These are phyloP conservation scores for Lepidurus arcticus DNA, from an alignment of 1,140 invertebrate genomes.

Conservation along the genomic window DNA sequence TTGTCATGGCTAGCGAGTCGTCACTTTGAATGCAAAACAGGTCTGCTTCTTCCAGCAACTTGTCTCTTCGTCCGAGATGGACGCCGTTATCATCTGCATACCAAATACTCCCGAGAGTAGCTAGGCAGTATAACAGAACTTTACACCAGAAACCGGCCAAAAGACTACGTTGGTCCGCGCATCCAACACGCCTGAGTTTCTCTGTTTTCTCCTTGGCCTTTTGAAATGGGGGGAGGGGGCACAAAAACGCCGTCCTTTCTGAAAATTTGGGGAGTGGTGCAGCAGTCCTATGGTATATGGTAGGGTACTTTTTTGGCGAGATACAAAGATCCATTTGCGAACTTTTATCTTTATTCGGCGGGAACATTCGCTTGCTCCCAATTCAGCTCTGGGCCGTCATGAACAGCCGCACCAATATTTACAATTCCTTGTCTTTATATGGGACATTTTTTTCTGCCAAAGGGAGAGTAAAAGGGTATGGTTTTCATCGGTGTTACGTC, in stretches of 20 bases:
- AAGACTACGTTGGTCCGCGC: conserved; percentile 12
- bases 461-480: neutral
- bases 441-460: neutral
- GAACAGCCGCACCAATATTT: neutral
- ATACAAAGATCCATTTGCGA: conserved; percentile 15
- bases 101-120: conserved; percentile 1
- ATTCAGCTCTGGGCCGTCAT: neutral
- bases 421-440: conserved; percentile 1
- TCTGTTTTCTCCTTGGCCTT: neutral
- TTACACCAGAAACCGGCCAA: neutral
- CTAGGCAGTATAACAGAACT: neutral
- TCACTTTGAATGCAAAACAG: conserved; percentile 19
- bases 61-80: conserved; percentile 6
- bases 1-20: conserved; percentile 16
- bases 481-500: neutral
- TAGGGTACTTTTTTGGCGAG: neutral
- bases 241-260: neutral
- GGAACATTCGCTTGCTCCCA: neutral
- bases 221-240: neutral
- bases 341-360: conserved; percentile 11
- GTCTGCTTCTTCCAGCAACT: conserved; percentile 18
- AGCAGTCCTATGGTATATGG: too few species aligned
- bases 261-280: too few species aligned
- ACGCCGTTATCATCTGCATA: conserved; percentile 21
- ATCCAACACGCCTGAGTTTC: neutral